Evolutionary conservation across 2,797 vertebrate species (phyloP).

Genomic region (Mus minutoides): DNA sequence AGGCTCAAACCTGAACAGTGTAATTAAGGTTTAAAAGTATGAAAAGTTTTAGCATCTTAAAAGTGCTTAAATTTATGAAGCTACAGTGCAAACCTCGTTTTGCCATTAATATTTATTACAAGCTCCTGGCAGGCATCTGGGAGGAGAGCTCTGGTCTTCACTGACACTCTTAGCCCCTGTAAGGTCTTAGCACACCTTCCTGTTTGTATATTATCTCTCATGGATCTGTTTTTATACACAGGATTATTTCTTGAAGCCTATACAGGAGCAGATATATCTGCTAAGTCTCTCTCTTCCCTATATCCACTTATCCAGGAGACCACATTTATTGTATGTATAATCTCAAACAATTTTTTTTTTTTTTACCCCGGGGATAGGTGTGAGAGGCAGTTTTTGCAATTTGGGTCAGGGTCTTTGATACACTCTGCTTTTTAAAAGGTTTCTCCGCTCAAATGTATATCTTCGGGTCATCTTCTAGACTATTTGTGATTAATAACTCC

Average conservation of each 20-base stretch:
- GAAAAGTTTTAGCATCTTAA: constrained; percentile 8
- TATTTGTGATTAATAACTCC: not conserved
- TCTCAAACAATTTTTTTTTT: not conserved
- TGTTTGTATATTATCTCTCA: not conserved
- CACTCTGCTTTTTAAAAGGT: not conserved
- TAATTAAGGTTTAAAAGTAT: not conserved
- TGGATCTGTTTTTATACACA: not conserved
- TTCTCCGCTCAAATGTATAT: not conserved
- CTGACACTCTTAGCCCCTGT: not conserved
- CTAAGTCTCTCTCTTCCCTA: not conserved
- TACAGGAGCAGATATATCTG: not conserved
- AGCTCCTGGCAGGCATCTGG: not conserved
- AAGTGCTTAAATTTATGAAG: constrained; percentile 2
- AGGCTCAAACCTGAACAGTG: not conserved
- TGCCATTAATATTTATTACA: not conserved
- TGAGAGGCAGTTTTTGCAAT: not conserved
- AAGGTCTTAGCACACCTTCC: not conserved
- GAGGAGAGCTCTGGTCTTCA: not conserved
- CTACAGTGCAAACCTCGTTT: not conserved
- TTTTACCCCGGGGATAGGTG: not conserved
- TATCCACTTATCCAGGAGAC: not conserved
- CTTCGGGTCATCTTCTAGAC: not conserved
- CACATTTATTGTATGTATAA: not conserved
- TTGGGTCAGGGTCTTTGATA: not conserved
- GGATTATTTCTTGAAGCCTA: not conserved